A percentile compares a stretch with the other conserved stretches of the same genome.
Conservation (phyloP, 2,888 invertebrate genomes). For the Lithophane socia region DNA sequence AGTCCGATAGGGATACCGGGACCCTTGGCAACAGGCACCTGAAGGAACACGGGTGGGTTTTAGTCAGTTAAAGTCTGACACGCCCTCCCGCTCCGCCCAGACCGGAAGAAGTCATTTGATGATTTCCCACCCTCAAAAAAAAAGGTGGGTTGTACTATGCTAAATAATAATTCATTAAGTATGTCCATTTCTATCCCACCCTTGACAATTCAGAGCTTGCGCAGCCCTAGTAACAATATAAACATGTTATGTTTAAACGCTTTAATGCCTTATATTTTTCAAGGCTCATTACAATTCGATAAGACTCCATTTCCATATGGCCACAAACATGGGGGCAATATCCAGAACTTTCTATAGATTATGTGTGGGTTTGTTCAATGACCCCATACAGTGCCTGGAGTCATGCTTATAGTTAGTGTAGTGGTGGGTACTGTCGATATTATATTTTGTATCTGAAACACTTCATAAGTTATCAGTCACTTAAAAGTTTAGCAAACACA, state of each 20-base stretch:
- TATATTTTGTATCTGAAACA: neutral
- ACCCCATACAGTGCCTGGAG: slow-evolving; percentile 25
- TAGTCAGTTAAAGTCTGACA: no score
- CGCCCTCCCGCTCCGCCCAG: no score
- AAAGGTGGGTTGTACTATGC: neutral
- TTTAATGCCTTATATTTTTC: slow-evolving; percentile 58
- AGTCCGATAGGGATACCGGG: no score
- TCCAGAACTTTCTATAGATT: slow-evolving; percentile 48
- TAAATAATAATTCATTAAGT: neutral
- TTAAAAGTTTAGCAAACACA: neutral
- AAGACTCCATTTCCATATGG: slow-evolving; percentile 54
- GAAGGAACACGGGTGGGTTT: no score
- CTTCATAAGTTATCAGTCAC: neutral
- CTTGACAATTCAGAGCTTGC: neutral
- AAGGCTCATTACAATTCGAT: slow-evolving; percentile 56
- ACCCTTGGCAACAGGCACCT: no score
- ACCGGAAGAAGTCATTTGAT: no score
- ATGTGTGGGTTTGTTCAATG: slow-evolving; percentile 32
- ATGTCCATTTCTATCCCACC: neutral
- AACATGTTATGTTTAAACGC: slow-evolving; percentile 36
- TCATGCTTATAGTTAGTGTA: slow-evolving; percentile 3
- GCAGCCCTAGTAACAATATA: slow-evolving; percentile 30
- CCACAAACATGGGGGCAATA: slow-evolving; percentile 58
- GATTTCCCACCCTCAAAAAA: no score
- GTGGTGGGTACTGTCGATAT: slow-evolving; percentile 16